Conservation (phyloP, 1,140 invertebrate species). For the Drosophila pruinosa region DNA sequence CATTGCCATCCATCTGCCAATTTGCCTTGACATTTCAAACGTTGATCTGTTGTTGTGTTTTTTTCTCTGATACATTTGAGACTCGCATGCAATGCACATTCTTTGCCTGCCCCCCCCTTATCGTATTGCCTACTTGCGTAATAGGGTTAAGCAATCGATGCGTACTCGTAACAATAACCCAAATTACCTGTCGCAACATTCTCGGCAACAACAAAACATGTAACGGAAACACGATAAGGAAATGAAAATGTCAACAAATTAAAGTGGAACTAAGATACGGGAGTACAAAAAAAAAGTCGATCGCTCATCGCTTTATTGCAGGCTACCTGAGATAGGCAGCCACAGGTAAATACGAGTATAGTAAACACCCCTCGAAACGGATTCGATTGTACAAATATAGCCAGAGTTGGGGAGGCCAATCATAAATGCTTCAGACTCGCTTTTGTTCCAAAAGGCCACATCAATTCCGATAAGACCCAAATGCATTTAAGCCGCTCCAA, state of each 20-base stretch:
- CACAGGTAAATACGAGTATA: not conserved
- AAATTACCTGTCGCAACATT: slow-evolving; percentile 27
- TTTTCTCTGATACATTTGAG: too few relatives aligned
- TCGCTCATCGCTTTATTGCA: slow-evolving; percentile 18
- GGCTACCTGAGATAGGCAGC: not conserved
- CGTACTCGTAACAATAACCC: slow-evolving; percentile 38
- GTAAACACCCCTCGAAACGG: too few relatives aligned
- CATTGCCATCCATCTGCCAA: slow-evolving; percentile 21
- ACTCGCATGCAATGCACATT: too few relatives aligned
- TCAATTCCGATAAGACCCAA: slow-evolving; percentile 21
- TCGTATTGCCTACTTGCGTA: slow-evolving; percentile 25
- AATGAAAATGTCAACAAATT: slow-evolving; percentile 47
- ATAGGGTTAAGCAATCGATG: slow-evolving; percentile 43
- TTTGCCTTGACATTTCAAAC: slow-evolving; percentile 34
- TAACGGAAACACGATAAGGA: slow-evolving; percentile 34
- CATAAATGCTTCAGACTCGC: slow-evolving; percentile 31
- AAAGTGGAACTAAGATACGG: slow-evolving; percentile 35
- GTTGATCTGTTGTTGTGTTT: too few relatives aligned
- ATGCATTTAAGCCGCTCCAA: slow-evolving; percentile 11
- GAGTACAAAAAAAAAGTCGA: slow-evolving; percentile 36
- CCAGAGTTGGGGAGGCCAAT: not conserved
- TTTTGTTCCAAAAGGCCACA: slow-evolving; percentile 9
- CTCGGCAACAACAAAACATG: slow-evolving; percentile 19
- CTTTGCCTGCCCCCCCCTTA: not conserved
- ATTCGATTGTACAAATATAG: not conserved